A percentile compares a stretch with the other conserved stretches of the same genome.
Conservation (phyloP, 1,140 invertebrate species). For the Eurosta solidaginis region DNA sequence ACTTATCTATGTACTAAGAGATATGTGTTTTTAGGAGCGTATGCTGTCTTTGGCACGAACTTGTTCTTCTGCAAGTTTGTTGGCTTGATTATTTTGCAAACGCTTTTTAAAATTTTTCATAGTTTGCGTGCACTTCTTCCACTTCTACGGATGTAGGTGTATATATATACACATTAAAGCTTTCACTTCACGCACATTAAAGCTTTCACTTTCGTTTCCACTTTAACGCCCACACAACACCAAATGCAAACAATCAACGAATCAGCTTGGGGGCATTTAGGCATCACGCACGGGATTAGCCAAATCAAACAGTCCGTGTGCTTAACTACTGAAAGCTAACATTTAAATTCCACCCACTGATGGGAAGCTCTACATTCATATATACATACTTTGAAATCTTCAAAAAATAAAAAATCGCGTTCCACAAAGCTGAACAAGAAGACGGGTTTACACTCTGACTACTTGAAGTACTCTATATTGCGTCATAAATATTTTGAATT, state of each 20-base stretch:
- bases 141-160: neutral
- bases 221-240: constrained; percentile 13
- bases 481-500: too few species aligned
- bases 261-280: neutral
- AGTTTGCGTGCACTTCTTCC: neutral
- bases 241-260: constrained; percentile 12
- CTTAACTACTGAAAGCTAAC: neutral
- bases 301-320: neutral
- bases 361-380: neutral
- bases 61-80: neutral
- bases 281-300: neutral
- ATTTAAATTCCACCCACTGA: neutral
- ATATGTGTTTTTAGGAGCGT: neutral
- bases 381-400: neutral
- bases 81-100: neutral
- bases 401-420: neutral
- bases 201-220: constrained; percentile 18
- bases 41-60: neutral
- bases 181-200: constrained; percentile 20
- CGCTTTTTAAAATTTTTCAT: neutral
- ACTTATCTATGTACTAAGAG: neutral
- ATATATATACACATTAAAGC: neutral
- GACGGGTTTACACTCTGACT: too few species aligned
- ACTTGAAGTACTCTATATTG: too few species aligned
- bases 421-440: neutral